These are phyloP conservation scores for Burhinus oedicnemus DNA, from an alignment of 2,113 vertebrate species.

Conservation along the genomic window DNA sequence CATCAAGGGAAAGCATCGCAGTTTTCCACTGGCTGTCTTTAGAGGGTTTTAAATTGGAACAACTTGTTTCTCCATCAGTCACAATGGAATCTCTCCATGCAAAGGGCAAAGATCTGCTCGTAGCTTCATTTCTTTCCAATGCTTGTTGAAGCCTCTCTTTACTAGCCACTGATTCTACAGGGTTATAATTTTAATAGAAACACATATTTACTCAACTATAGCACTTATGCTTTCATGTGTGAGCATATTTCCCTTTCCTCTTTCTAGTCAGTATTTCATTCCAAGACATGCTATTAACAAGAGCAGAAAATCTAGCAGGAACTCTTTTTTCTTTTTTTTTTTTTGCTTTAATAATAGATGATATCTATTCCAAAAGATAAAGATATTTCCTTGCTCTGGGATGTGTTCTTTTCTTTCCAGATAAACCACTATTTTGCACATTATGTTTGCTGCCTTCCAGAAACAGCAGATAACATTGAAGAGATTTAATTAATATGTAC, in stretches of 20 bases:
- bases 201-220: not conserved
- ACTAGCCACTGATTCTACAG: not conserved
- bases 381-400: constrained; percentile 25
- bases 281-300: not conserved
- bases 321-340: not conserved
- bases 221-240: not conserved
- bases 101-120: not conserved
- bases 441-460: constrained; percentile 29
- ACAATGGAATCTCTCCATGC: not conserved
- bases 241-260: not conserved
- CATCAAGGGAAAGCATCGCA: not conserved
- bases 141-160: not conserved
- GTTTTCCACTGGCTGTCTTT: not conserved
- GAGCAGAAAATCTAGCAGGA: not conserved
- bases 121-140: not conserved
- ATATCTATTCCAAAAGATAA: constrained; percentile 46
- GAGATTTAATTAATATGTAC: constrained; percentile 65
- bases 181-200: not conserved
- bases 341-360: constrained; percentile 12
- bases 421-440: constrained; percentile 28
- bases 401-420: constrained; percentile 23
- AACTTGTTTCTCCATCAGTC: not conserved
- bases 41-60: not conserved
- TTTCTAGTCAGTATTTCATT: constrained; percentile 13
- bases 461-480: constrained; percentile 52